These are phyloP conservation scores for Ellobium chinense DNA, from an alignment of 2,888 invertebrate species.

Conservation along the genomic window DNA sequence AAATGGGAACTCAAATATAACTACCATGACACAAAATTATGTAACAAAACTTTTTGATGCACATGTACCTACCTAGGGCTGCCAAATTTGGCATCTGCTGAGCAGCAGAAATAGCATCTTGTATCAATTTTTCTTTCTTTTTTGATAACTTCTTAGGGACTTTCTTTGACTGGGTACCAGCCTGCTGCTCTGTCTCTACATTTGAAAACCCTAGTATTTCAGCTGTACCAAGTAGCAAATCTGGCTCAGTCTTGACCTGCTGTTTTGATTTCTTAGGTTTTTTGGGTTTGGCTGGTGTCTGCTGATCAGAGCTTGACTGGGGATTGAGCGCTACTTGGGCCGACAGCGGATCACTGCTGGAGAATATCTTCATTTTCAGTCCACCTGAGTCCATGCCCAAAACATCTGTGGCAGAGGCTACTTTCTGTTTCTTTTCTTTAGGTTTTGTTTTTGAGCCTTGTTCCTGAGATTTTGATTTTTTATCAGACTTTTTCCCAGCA, in stretches of 20 bases:
- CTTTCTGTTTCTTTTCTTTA: constrained; percentile 29
- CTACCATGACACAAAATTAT: no score
- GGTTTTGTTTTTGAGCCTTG: not conserved
- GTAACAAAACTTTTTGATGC: no score
- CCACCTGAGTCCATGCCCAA: constrained; percentile 3
- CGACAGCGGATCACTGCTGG: constrained; percentile 36
- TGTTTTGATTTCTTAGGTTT: constrained; percentile 44
- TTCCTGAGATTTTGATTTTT: constrained; percentile 43
- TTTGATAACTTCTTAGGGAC: constrained; percentile 78
- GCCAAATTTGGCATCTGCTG: constrained; percentile 55
- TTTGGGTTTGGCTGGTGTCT: constrained; percentile 53
- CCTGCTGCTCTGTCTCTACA: not conserved
- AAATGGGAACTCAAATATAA: no score
- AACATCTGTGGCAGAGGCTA: constrained; percentile 14
- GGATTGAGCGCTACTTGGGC: constrained; percentile 46
- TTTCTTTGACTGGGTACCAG: constrained; percentile 2
- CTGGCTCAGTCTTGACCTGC: constrained; percentile 11
- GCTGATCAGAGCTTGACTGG: constrained; percentile 17
- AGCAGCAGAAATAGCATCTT: constrained; percentile 74
- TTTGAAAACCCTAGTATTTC: not conserved
- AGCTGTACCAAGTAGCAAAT: constrained; percentile 2
- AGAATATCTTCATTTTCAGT: constrained; percentile 42
- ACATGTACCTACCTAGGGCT: constrained; percentile 40
- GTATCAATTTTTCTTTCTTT: constrained; percentile 86
- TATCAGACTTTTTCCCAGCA: constrained; percentile 46